A percentile compares a stretch with the other conserved stretches of the same genome.
Conservation (phyloP, 2,888 invertebrate species). For the Leptinotarsa juncta region DNA sequence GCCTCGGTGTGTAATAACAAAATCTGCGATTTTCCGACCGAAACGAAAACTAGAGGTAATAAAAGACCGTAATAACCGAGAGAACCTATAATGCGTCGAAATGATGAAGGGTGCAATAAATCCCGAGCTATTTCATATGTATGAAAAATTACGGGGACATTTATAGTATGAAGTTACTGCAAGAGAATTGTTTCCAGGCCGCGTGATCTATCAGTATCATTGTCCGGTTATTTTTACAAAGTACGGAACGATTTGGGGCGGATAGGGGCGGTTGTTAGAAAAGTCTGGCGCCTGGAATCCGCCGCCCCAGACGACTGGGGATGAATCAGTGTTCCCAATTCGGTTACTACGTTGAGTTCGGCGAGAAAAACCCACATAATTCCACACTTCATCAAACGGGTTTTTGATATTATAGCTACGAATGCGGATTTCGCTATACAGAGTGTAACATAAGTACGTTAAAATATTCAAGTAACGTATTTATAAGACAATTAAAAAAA, state of each 20-base stretch:
- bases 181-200: conserved; percentile 9
- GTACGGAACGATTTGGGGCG: not conserved
- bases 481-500: too few species aligned
- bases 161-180: conserved; percentile 7
- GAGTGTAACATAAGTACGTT: too few species aligned
- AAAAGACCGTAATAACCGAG: conserved; percentile 3
- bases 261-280: not conserved
- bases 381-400: not conserved
- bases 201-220: conserved; percentile 16
- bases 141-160: conserved; percentile 3
- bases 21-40: not conserved
- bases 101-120: conserved; percentile 11
- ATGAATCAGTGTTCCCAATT: conserved; percentile 16
- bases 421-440: too few species aligned
- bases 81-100: not conserved
- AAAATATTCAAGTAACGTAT: too few species aligned
- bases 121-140: not conserved
- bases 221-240: conserved; percentile 19
- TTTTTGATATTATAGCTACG: too few species aligned
- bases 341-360: conserved; percentile 6
- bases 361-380: conserved; percentile 4
- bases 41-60: not conserved
- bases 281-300: conserved; percentile 10
- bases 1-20: too few species aligned
- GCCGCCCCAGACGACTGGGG: not conserved